Evolutionary conservation across 2,113 vertebrate genomes (phyloP).

Genomic region (Osmerus eperlanus): DNA sequence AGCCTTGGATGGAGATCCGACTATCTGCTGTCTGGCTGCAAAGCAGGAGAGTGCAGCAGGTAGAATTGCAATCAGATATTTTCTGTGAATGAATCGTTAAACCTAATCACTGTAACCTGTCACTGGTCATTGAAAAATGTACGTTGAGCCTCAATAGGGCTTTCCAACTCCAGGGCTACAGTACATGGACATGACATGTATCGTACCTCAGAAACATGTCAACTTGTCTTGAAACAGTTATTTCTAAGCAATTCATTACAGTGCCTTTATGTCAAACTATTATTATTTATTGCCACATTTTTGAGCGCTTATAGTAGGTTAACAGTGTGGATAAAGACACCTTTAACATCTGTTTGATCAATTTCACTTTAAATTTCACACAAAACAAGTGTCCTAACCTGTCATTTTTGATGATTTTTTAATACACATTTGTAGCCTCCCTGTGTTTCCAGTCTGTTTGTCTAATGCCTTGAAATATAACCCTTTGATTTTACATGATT

Average conservation of each 20-base stretch:
- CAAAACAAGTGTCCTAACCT: constrained; percentile 43
- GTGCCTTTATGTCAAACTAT: constrained; percentile 72
- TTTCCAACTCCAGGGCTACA: constrained; percentile 54
- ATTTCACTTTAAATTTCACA: constrained; percentile 38
- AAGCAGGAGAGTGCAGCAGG: constrained; percentile 75
- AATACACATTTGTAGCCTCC: constrained; percentile 38
- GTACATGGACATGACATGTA: constrained; percentile 34
- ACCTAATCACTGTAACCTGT: constrained; percentile 80
- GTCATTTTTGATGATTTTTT: constrained; percentile 28
- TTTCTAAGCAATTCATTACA: constrained; percentile 57
- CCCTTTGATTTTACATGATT: constrained; percentile 19
- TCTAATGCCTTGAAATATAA: constrained; percentile 28
- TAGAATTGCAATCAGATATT: constrained; percentile 76
- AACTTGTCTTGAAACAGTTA: constrained; percentile 41
- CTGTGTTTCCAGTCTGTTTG: constrained; percentile 28
- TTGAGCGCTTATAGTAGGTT: constrained; percentile 51
- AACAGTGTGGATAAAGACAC: constrained; percentile 36
- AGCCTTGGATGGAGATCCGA: not conserved
- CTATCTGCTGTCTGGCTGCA: constrained; percentile 74
- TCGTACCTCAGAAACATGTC: constrained; percentile 31
- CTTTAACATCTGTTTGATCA: constrained; percentile 54
- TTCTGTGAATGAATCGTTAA: constrained; percentile 70
- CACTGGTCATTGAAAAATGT: constrained; percentile 72
- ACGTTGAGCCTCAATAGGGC: constrained; percentile 52
- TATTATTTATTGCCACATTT: constrained; percentile 45